phyloP scores from a whole-genome alignment of 2,888 invertebrate genomes.

The Ametastegia equiseti region DNA sequence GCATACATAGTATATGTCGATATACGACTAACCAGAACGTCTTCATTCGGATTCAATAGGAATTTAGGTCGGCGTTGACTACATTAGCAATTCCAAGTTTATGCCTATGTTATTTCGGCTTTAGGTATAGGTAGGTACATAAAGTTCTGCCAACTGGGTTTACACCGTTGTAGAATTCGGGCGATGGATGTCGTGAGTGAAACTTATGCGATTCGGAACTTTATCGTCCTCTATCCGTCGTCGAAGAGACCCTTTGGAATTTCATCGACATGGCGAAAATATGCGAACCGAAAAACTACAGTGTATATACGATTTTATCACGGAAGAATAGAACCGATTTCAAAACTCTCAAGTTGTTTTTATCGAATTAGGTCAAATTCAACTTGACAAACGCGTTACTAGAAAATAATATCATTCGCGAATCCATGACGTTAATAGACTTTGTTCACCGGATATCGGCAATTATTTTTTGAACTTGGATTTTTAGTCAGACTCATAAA shows the following conservation, averaged over 20 bases:
- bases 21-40: background rate
- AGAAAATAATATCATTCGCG: too few species aligned
- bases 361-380: too few species aligned
- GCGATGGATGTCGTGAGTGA: background rate
- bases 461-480: background rate
- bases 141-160: slow-evolving; percentile 22
- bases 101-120: background rate
- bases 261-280: background rate
- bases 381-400: too few species aligned
- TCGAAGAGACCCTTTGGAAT: background rate
- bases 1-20: slow-evolving; percentile 25
- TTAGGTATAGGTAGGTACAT: background rate
- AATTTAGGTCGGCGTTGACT: slow-evolving; percentile 33
- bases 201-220: slow-evolving; percentile 17
- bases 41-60: slow-evolving; percentile 10
- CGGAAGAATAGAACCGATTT: background rate
- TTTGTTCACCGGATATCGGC: background rate
- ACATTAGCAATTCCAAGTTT: slow-evolving; percentile 44
- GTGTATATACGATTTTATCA: background rate
- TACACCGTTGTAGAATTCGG: slow-evolving; percentile 21
- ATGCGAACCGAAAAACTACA: background rate
- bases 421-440: too few species aligned
- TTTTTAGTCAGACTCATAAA: background rate
- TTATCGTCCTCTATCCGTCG: background rate
- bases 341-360: background rate